Conservation (phyloP, 2,888 invertebrate genomes). For the Pheosia tremula region DNA sequence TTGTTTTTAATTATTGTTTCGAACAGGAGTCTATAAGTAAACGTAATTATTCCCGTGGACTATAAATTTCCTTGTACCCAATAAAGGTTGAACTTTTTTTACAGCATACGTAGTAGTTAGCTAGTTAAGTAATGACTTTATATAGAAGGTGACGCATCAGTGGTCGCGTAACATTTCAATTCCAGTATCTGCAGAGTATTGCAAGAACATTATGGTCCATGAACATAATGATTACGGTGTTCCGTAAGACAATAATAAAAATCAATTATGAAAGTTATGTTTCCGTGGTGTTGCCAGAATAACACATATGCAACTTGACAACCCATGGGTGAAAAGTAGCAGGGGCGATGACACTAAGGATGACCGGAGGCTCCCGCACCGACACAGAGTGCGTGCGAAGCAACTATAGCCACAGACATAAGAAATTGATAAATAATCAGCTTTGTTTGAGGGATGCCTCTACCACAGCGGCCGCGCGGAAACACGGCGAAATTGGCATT, state of each 20-base stretch:
- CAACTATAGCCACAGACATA: too few relatives aligned
- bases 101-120: neutral
- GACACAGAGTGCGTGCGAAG: too few relatives aligned
- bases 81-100: constrained; percentile 2
- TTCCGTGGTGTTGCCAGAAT: too few relatives aligned
- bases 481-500: too few relatives aligned
- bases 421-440: too few relatives aligned
- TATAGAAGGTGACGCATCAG: constrained; percentile 24
- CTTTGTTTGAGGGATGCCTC: too few relatives aligned
- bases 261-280: too few relatives aligned
- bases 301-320: too few relatives aligned
- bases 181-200: constrained; percentile 13
- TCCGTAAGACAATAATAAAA: neutral
- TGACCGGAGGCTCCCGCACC: too few relatives aligned
- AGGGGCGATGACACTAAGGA: too few relatives aligned
- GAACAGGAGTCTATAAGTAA: neutral
- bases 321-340: too few relatives aligned
- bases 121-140: neutral
- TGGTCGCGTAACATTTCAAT: constrained; percentile 26
- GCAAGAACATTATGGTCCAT: constrained; percentile 19
- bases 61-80: neutral
- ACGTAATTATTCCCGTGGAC: neutral
- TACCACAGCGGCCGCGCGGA: too few relatives aligned
- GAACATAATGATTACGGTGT: constrained; percentile 3
- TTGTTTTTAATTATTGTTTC: neutral